These are phyloP conservation scores for Thermophis baileyi DNA, from an alignment of 2,113 vertebrate species.

Conservation along the genomic window DNA sequence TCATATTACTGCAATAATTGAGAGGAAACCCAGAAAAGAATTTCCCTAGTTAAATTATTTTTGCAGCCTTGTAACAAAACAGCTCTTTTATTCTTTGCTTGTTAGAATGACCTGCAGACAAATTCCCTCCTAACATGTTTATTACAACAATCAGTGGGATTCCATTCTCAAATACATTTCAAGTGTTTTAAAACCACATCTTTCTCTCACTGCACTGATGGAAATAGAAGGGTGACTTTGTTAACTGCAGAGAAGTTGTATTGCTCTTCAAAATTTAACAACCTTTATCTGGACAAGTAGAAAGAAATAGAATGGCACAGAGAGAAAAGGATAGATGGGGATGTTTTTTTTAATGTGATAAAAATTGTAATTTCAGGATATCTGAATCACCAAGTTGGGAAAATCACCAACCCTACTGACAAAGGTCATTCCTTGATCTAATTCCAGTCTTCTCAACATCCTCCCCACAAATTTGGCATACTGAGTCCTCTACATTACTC, in stretches of 20 bases:
- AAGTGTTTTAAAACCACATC: not conserved
- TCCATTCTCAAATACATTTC: constrained; percentile 3
- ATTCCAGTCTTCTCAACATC: not conserved
- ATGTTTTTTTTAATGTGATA: not conserved
- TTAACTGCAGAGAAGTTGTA: constrained; percentile 11
- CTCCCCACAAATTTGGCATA: not conserved
- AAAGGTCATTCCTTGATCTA: not conserved
- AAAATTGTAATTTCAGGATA: not conserved
- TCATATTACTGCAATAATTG: not conserved
- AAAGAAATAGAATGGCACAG: not conserved
- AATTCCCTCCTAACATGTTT: constrained; percentile 8
- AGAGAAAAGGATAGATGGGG: not conserved
- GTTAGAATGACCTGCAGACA: constrained; percentile 9
- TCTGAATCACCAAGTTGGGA: no score
- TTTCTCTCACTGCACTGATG: not conserved
- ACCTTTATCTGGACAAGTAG: not conserved
- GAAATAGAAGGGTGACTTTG: constrained; percentile 14
- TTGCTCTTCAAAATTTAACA: constrained; percentile 19
- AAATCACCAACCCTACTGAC: not conserved
- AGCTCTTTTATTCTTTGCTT: not conserved
- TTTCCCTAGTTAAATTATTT: constrained; percentile 3
- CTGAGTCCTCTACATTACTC: not conserved
- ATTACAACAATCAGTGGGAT: constrained; percentile 3
- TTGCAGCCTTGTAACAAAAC: constrained; percentile 3
- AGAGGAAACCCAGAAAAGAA: not conserved